A percentile compares a stretch with the other conserved stretches of the same genome.
Conservation (phyloP, 2,113 vertebrate species). For the Machaerirhynchus nigripectus region DNA sequence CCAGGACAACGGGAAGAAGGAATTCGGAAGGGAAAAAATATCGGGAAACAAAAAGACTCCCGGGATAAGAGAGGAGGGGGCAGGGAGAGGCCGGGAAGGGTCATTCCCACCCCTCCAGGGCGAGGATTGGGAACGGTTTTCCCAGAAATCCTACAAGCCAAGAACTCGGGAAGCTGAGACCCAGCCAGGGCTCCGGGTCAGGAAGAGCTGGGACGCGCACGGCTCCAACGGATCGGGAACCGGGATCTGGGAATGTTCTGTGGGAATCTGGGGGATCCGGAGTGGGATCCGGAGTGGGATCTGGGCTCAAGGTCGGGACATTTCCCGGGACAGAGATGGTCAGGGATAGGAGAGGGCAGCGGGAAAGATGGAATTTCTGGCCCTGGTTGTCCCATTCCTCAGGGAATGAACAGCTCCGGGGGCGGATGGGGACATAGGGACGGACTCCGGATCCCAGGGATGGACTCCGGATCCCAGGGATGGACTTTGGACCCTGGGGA, state of each 20-base stretch:
- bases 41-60: not conserved
- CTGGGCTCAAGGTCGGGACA: fast-evolving
- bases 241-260: not conserved
- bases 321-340: fast-evolving
- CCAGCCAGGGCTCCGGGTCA: not conserved
- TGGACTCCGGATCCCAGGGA: too few species aligned
- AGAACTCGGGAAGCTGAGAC: not conserved
- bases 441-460: not conserved
- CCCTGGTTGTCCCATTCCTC: not conserved
- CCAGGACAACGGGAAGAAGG: not conserved
- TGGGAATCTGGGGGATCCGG: not conserved
- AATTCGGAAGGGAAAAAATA: not conserved
- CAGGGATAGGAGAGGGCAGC: not conserved
- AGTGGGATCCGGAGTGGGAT: not conserved
- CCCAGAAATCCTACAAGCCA: not conserved
- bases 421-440: not conserved
- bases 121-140: not conserved
- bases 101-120: not conserved
- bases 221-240: not conserved
- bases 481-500: too few species aligned
- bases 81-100: not conserved
- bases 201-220: not conserved
- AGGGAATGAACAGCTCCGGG: not conserved
- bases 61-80: not conserved
- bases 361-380: not conserved